Percentiles rank a stretch among this genome's conserved stretches.
These are phyloP conservation scores for Dicranocentrus wangi DNA, from an alignment of 2,888 invertebrate species.

Conservation along the genomic window DNA sequence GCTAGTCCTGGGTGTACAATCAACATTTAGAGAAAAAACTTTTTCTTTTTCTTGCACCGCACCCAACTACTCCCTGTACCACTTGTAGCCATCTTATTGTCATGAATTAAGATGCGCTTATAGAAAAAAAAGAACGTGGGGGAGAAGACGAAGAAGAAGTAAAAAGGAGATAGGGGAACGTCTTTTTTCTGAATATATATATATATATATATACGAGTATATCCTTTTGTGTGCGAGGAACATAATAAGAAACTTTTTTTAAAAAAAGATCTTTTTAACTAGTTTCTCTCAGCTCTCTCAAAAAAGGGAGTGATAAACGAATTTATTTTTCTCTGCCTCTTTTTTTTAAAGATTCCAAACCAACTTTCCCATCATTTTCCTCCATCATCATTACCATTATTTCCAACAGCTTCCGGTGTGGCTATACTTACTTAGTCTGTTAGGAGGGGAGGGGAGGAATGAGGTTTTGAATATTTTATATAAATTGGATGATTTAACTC, in stretches of 20 bases:
- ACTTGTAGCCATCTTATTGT: slow-evolving; percentile 7
- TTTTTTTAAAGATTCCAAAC: no score
- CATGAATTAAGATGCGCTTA: background rate
- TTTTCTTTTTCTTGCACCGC: background rate
- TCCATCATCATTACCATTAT: slow-evolving; percentile 15
- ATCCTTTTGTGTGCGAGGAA: background rate
- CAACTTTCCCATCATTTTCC: slow-evolving; percentile 15
- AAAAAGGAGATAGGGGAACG: background rate
- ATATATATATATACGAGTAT: background rate
- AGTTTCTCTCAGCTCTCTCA: background rate
- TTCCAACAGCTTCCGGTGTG: slow-evolving; percentile 7
- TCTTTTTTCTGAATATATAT: background rate
- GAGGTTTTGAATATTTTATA: no score
- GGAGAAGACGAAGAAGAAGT: background rate
- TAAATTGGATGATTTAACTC: no score
- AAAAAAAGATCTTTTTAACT: background rate
- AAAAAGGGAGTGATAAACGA: slow-evolving; percentile 9
- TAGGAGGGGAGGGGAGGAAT: no score
- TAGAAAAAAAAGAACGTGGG: background rate
- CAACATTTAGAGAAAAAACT: slow-evolving; percentile 22
- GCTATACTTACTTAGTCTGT: no score
- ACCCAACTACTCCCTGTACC: background rate
- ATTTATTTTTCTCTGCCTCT: slow-evolving; percentile 1
- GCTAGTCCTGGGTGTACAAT: slow-evolving; percentile 30
- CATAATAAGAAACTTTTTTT: slow-evolving; percentile 5